Percentiles rank a stretch among this genome's conserved stretches.
These are phyloP conservation scores for Vimba vimba DNA, from an alignment of 2,113 vertebrate genomes.

Conservation along the genomic window DNA sequence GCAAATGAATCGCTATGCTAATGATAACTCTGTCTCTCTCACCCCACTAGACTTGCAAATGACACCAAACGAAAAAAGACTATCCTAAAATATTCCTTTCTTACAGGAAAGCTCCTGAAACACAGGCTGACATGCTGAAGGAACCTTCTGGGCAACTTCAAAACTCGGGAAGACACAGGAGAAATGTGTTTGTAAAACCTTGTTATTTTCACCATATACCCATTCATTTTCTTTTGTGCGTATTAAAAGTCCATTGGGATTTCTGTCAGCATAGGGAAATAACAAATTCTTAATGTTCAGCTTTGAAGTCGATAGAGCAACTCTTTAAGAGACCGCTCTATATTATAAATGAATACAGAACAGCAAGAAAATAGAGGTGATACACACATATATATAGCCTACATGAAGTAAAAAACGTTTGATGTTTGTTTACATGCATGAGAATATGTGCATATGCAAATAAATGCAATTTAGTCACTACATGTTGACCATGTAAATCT, in stretches of 20 bases:
- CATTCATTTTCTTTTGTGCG: neutral
- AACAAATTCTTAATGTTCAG: neutral
- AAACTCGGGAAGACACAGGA: neutral
- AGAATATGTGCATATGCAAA: neutral
- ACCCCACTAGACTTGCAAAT: slow-evolving; percentile 25
- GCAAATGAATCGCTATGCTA: slow-evolving; percentile 1
- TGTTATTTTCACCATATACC: neutral
- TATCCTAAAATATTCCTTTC: slow-evolving; percentile 16
- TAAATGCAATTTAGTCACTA: neutral
- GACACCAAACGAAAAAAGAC: neutral
- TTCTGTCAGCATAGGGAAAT: neutral
- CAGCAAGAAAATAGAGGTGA: neutral
- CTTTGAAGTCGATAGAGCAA: neutral
- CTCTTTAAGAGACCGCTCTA: neutral
- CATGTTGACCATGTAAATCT: neutral
- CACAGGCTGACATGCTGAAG: neutral
- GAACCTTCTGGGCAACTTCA: neutral
- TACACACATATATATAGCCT: neutral
- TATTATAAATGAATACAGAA: neutral
- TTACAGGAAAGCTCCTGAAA: slow-evolving; percentile 6
- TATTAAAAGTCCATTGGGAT: neutral
- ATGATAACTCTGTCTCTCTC: slow-evolving; percentile 23
- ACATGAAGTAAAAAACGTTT: neutral
- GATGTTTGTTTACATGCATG: neutral
- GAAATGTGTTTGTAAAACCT: neutral